Percentiles rank a stretch among this genome's conserved stretches.
These are phyloP conservation scores for Agapornis roseicollis DNA, from an alignment of 2,113 vertebrate genomes.

Conservation along the genomic window DNA sequence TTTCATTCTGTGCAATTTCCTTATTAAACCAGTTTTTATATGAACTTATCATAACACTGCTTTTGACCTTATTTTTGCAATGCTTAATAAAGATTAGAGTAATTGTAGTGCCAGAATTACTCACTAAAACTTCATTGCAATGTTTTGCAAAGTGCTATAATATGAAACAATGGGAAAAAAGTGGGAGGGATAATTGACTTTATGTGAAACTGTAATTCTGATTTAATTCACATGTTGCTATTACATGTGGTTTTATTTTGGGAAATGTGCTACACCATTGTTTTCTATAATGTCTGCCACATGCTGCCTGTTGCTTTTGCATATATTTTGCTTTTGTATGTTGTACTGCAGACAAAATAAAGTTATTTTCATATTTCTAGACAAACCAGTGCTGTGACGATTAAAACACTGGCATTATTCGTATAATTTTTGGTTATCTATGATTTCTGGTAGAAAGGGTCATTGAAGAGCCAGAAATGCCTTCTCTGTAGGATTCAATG, in stretches of 20 bases:
- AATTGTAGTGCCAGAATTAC: not conserved
- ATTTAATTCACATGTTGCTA: not conserved
- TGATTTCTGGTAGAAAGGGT: not conserved
- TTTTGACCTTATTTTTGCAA: not conserved
- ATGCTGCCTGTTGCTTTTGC: constrained; percentile 7
- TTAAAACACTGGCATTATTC: not conserved
- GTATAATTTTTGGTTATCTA: not conserved
- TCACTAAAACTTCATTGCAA: not conserved
- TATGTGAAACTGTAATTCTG: not conserved
- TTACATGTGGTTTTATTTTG: constrained; percentile 47
- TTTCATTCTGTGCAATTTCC: not conserved
- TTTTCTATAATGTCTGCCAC: constrained; percentile 41
- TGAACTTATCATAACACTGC: not conserved
- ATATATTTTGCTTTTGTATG: too few species aligned
- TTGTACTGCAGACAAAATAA: not conserved
- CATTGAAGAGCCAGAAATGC: not conserved
- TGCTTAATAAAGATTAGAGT: not conserved
- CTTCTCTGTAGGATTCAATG: not conserved
- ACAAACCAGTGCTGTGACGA: not conserved
- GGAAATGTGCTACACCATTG: not conserved
- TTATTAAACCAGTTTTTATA: not conserved
- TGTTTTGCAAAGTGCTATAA: not conserved
- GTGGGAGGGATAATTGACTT: not conserved
- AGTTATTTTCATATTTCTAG: not conserved
- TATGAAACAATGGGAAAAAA: not conserved